phyloP scores from a whole-genome alignment of 2,113 vertebrate genomes.

The Chlorodrepanis virens region DNA sequence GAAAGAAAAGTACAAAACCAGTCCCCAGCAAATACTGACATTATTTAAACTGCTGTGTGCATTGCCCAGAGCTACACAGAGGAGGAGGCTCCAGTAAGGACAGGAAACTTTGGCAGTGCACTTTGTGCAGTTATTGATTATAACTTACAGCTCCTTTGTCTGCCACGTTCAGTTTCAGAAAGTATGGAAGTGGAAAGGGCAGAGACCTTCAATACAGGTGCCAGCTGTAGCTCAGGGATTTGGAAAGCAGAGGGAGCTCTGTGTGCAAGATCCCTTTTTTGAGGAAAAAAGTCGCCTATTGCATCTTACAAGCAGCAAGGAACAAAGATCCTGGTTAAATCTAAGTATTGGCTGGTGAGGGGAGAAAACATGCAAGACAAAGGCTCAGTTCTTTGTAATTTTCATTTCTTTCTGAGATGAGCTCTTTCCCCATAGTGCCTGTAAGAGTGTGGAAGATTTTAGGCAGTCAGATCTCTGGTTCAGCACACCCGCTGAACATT shows the following conservation, averaged over 20 bases:
- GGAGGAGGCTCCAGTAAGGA: neutral
- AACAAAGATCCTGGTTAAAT: neutral
- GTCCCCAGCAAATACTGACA: neutral
- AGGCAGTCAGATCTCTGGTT: neutral
- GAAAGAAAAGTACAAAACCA: neutral
- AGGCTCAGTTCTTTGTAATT: neutral
- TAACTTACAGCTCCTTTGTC: neutral
- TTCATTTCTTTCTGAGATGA: neutral
- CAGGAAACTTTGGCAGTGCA: neutral
- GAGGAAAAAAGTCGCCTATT: neutral
- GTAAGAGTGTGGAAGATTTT: neutral
- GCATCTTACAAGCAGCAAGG: neutral
- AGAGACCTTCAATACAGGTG: neutral
- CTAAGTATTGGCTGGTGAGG: neutral
- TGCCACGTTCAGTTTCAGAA: neutral
- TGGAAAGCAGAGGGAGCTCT: constrained; percentile 65
- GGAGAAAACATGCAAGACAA: neutral
- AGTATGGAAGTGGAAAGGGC: neutral
- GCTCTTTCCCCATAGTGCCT: neutral
- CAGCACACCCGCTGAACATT: neutral
- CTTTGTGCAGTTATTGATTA: neutral
- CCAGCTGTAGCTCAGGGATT: constrained; percentile 8
- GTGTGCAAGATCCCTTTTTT: neutral
- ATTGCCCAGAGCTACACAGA: neutral
- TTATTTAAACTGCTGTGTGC: neutral